Evolutionary conservation across 2,797 vertebrate genomes (phyloP).

Genomic region (Cirrhinus molitorella): DNA sequence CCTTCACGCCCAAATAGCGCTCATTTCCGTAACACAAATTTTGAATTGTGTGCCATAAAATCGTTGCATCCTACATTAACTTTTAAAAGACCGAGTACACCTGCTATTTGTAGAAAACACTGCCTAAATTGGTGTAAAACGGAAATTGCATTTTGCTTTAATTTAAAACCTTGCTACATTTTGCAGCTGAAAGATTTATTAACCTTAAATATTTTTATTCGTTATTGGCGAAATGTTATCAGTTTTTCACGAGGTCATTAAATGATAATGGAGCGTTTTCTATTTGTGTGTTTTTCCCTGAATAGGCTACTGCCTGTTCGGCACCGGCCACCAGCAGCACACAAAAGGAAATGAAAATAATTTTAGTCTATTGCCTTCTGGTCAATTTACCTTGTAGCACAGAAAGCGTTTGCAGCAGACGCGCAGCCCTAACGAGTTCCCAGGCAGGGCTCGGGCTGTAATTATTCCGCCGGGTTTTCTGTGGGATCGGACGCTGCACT

Average conservation of each 20-base stretch:
- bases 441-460: slow-evolving; percentile 92
- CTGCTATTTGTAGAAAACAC: slow-evolving; percentile 33
- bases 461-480: slow-evolving; percentile 95
- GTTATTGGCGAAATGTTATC: slow-evolving; percentile 14
- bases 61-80: slow-evolving; percentile 48
- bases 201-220: neutral
- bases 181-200: neutral
- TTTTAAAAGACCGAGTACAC: slow-evolving; percentile 48
- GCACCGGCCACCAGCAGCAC: slow-evolving; percentile 82
- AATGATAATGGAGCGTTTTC: slow-evolving; percentile 63
- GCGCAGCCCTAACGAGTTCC: slow-evolving; percentile 90
- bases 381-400: slow-evolving; percentile 97
- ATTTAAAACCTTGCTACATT: neutral
- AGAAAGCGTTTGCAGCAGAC: slow-evolving; percentile 79
- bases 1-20: slow-evolving; percentile 54
- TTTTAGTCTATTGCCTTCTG: slow-evolving; percentile 99
- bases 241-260: slow-evolving; percentile 47
- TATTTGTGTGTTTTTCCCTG: slow-evolving; percentile 58
- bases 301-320: slow-evolving; percentile 71
- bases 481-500: slow-evolving; percentile 98
- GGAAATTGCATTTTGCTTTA: slow-evolving; percentile 19
- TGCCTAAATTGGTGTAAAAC: slow-evolving; percentile 5
- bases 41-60: slow-evolving; percentile 53
- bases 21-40: slow-evolving; percentile 56
- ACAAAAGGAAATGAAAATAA: slow-evolving; percentile 98